Base-by-base conservation (phyloP, 2,113 vertebrate species). In the Cairina moschata region DNA sequence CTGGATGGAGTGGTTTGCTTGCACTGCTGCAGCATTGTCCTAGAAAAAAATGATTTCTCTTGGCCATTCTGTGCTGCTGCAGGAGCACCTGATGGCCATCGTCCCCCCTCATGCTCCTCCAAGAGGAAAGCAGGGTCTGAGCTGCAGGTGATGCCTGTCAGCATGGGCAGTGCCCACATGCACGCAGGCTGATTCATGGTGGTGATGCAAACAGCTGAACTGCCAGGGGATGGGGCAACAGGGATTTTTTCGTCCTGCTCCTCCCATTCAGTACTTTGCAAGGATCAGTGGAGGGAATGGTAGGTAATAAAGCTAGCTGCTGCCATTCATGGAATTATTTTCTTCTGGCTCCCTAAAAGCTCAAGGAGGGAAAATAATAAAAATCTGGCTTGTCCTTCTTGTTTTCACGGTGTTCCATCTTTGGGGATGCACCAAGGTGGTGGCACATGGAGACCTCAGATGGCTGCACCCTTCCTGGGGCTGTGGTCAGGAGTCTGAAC, bases 141-240 rank as follows among this genome's bases (percentile, higher is more conserved):
- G 69, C 71, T 31, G 0, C 25, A 32, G 50, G 46, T 0, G 4
- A 42, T 89, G 62, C 14, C 68, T 4, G 21, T 22, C 66, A n/a
- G 42, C 31, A 11, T 11, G 8, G 58, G 48, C 71, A 75, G 28
- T 42, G 42, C 36, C 2, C 8, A 32, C 34, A 29, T 2, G 0
- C 8, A 1, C 0, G 1, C 26, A 31, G 48, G 21, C 60, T 31
- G 22, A 65, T 48, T 46, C 55, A 32, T 0, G 3, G 15, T 0
- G 6, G 23, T 13, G 55, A 44, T 72, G 18, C 50, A 71, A 6
- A 16, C 32, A 69, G 77, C 60, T 46, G 60, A 83, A 36, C 50
- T 59, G 36, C 82, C 74, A 28, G 18, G 34, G 83, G 62, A 74
- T 4, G 10, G 73, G 42, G 32, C 73, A 58, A 69, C 1, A 4